These are phyloP conservation scores for Valencia hispanica DNA, from an alignment of 2,797 vertebrate genomes.

Conservation along the genomic window DNA sequence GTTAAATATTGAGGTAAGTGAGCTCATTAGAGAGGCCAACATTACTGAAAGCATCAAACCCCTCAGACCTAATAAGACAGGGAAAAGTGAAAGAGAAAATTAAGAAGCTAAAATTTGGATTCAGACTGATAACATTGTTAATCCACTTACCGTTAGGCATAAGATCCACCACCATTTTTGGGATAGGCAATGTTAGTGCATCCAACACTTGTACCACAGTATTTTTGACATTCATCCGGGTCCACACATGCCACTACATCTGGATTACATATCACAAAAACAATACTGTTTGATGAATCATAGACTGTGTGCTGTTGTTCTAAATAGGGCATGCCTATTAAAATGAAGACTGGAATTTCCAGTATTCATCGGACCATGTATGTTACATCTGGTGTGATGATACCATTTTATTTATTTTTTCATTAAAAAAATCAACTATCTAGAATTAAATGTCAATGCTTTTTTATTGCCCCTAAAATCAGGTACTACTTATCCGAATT, in stretches of 20 bases:
- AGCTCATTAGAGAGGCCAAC: conserved; percentile 98
- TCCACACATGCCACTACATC: conserved; percentile 89
- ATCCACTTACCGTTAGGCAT: conserved; percentile 90
- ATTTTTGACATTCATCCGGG: conserved; percentile 76
- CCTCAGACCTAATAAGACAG: conserved; percentile 83
- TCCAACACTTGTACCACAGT: conserved; percentile 87
- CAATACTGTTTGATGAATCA: not conserved
- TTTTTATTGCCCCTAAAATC: not conserved
- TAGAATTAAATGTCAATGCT: not conserved
- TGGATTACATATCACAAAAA: conserved; percentile 53
- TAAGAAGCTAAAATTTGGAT: not conserved
- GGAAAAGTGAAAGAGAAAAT: not conserved
- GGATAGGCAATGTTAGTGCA: conserved; percentile 95
- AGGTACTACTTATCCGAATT: not conserved
- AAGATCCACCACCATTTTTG: conserved; percentile 90
- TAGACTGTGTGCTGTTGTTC: not conserved
- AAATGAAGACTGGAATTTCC: not conserved
- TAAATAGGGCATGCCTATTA: not conserved
- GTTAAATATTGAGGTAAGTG: conserved; percentile 98
- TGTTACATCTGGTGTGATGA: not conserved
- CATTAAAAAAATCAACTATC: too few species aligned
- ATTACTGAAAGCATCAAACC: conserved; percentile 97
- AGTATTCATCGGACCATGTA: not conserved
- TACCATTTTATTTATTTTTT: not conserved
- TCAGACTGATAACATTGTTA: not conserved